phyloP scores from a whole-genome alignment of 2,113 vertebrate species.

The Natator depressus region DNA sequence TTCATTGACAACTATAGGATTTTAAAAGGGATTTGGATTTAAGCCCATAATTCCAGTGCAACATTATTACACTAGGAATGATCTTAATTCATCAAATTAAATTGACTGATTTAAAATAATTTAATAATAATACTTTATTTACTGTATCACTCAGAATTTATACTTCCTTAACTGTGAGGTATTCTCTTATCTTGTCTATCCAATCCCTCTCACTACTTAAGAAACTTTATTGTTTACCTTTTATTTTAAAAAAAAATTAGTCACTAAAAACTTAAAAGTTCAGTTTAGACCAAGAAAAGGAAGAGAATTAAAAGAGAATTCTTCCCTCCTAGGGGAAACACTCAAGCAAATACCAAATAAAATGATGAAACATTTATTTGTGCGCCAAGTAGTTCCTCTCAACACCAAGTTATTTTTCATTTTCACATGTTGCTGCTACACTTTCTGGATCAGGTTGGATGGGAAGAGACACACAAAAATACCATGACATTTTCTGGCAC shows the following conservation, averaged over 20 bases:
- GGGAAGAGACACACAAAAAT: not conserved
- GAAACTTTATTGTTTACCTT: not conserved
- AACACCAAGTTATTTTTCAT: not conserved
- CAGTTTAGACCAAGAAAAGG: not conserved
- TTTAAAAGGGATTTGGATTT: not conserved
- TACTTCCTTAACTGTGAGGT: not conserved
- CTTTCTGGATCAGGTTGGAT: not conserved
- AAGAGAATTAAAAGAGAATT: not conserved
- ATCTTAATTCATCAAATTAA: not conserved
- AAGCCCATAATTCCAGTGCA: not conserved
- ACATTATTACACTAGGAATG: not conserved
- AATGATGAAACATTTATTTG: not conserved
- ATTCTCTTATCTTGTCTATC: not conserved
- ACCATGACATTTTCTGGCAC: not conserved
- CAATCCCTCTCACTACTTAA: not conserved
- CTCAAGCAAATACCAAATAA: not conserved
- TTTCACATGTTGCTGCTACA: not conserved
- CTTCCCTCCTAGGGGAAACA: not conserved
- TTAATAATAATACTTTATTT: not conserved
- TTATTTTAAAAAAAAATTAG: not conserved
- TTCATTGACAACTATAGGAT: not conserved
- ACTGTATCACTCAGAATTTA: constrained; percentile 18
- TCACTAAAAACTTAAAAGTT: not conserved
- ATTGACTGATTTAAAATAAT: constrained; percentile 24
- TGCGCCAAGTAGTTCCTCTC: not conserved